Evolutionary conservation across 2,888 invertebrate species (phyloP), one percentile per base, ranked within the genome.

Genomic region (Operophtera brumata): DNA sequence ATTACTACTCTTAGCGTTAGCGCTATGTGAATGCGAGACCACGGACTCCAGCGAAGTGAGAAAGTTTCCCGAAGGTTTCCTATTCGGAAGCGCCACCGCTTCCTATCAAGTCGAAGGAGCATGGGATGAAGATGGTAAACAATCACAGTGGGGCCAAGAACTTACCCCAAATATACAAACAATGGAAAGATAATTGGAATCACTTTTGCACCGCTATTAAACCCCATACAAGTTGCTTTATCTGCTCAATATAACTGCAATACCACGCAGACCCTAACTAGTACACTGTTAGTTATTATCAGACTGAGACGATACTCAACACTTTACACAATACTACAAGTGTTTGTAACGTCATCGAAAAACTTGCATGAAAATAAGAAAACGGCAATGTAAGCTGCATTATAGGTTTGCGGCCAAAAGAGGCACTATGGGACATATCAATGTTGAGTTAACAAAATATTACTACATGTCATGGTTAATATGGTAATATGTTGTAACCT

Each of bases 101-200:
- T 73, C 91, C 10, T 90, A 91, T 66, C 91, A 91, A 76, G 75
- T 91, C 13, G 91, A 91, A 74, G 91, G 91, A 1, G 91, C 80
- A 1, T 91, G 91, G 91, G 80, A 91, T 66, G 79, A 70, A 66
- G 87, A 84, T 54, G 91, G 91, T 90, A 73, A 77, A 57, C 46
- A 35, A 34, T 8, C 14, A 20, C 36, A 37, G 12, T 13, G 7
- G n/a, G 32, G 1, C 7, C 11, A 12, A 30, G 9, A 30, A 30
- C 30, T 20, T 6, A 30, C 8, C 30, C 8, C 7, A 30, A 30
- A 30, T 30, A 0, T 1, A 7, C 8, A 7, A 30, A 9, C 30
- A 30, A 30, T 30, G 7, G 30, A 30, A 2, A 20, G 20, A 3
- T 20, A 20, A 20, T 20, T 3, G 20, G 20, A 3, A 20, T 3